Evolutionary conservation across 2,797 vertebrate species (phyloP), one percentile per base, ranked within the genome.

Genomic region (Microtus obscurus): DNA sequence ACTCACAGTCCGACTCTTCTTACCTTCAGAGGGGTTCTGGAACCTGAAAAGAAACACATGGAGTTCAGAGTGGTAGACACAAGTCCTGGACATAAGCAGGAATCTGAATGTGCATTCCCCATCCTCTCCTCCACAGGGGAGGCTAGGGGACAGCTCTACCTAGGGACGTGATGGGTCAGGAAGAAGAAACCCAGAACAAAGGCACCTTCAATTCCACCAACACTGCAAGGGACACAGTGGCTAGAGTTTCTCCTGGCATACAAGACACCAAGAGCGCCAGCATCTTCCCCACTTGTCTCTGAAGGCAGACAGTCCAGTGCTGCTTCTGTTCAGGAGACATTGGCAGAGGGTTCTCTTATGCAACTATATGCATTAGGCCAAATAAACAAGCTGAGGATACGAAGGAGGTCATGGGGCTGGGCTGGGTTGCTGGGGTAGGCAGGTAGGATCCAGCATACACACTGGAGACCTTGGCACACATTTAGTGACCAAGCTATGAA

Each of bases 11-110:
- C 2, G 3, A 23, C 9, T 37, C 61, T 67, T 23, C 98, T 98
- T 98, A 99, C 99, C 99, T 99, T 99, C 99, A 96, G 98, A 99
- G 87, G 99, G 98, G 86, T 99, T 98, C n/a, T 98, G 99, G 96
- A 99, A 99, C 65, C 99, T 99, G 98, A 12, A 96, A 95, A 81
- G 11, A 89, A 59, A 25, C 85, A 43, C 71, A n/a, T 0, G 8
- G 87, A 73, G 69, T 25, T 95, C 53, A 91, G 43, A 17, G 29
- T 85, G n/a, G 34, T n/a, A 63, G 29, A 82, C 34, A 79, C 6
- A 45, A 0, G n/a, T 9, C 8, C 12, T 16, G 1, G 6, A 29
- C 5, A 5, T n/a, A 9, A 63, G 37, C 1, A 43, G 67, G 23
- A 9, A 65, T 34, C 48, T n/a, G 17, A 12, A 56, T 1, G 4